Evolutionary conservation across 2,797 vertebrate species (phyloP), one percentile per base, ranked within the genome.

Genomic region (Salmo trutta): DNA sequence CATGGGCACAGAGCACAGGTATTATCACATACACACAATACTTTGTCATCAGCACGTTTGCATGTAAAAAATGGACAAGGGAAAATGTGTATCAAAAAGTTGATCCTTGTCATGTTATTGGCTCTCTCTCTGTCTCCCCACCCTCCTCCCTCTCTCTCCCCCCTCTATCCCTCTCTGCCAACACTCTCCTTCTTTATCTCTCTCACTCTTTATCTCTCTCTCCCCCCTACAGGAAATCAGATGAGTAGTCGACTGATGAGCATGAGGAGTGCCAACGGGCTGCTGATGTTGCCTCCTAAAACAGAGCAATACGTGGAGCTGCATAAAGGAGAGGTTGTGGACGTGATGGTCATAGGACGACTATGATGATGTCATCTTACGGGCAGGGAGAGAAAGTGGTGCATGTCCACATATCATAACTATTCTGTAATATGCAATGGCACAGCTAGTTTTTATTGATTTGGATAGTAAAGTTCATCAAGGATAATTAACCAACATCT

Each of bases 341-440:
- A 99, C 27, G 98, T 99, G 94, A 99, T 99, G 97, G 98, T 99
- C 89, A 99, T 99, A 33, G 98, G 98, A 87, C 95, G 97, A 88
- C 96, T 99, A 98, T 99, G 97, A 99, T 97, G n/a, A 64, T 90
- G 89, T 90, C 86, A 85, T 74, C 89, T 83, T 86, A 85, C 87
- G 86, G 84, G 88, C 73, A 77, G 90, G 85, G 73, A 85, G 90
- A 93, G 94, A 92, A 92, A 93, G 91, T 85, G 95, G 95, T 98
- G 97, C 97, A 98, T 99, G 97, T 98, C 96, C 95, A 97, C 97
- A 96, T 90, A 90, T 91, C 84, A 95, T 97, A 96, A 96, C 96
- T 98, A 97, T 97, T 96, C 97, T 96, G 96, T 98, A 97, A 99
- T 98, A 99, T 98, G 97, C 97, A 99, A 98, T 88, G 97, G 97